Percentiles rank a stretch among this genome's conserved stretches.
Conservation (phyloP, 2,797 vertebrate genomes). For the Coregonus ussuriensis region DNA sequence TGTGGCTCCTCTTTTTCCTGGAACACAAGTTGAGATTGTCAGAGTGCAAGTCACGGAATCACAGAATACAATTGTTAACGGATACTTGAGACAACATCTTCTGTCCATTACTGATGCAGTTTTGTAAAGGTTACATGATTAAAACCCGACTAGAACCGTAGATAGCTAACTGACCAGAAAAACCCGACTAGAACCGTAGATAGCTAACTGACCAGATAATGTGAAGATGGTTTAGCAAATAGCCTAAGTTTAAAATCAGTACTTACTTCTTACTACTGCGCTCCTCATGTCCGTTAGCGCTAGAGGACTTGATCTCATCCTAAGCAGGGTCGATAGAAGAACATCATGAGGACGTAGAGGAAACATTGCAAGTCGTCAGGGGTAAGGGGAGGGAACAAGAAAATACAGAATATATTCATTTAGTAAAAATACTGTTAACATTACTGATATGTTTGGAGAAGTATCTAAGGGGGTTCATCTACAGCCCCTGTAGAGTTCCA, state of each 20-base stretch:
- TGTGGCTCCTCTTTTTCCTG: slow-evolving; percentile 94
- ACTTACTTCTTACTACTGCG: slow-evolving; percentile 96
- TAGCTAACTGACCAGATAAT: not conserved
- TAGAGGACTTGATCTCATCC: slow-evolving; percentile 99
- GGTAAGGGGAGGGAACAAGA: slow-evolving; percentile 84
- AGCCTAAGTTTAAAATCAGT: not conserved
- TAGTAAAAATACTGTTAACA: slow-evolving; percentile 73
- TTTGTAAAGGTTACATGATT: not conserved
- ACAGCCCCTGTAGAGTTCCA: slow-evolving; percentile 68
- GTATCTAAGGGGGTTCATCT: slow-evolving; percentile 55
- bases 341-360: slow-evolving; percentile 98
- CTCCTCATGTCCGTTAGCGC: slow-evolving; percentile 97
- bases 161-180: not conserved
- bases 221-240: not conserved
- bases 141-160: not conserved
- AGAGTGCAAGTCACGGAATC: not conserved
- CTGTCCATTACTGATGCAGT: not conserved
- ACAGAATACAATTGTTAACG: not conserved
- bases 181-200: not conserved
- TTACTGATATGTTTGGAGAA: slow-evolving; percentile 67
- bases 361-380: slow-evolving; percentile 99
- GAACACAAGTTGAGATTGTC: not conserved
- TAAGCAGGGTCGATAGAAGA: slow-evolving; percentile 99
- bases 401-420: slow-evolving; percentile 80
- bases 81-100: not conserved